Conservation (phyloP, 2,888 invertebrate genomes). For the Cephalotes varians region DNA sequence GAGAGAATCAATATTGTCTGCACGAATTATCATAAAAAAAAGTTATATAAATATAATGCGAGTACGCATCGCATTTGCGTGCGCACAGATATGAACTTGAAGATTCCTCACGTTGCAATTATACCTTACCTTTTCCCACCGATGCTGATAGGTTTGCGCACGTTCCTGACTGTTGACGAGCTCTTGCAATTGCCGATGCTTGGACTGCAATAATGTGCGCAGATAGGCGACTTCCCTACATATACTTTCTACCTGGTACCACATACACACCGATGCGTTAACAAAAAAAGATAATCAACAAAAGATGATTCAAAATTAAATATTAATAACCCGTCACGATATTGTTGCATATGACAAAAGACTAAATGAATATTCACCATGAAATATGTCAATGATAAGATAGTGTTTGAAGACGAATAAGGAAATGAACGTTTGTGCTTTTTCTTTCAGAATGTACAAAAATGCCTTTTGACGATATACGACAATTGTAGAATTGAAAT, state of each 20-base stretch:
- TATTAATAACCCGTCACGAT: constrained; percentile 54
- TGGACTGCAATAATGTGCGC: constrained; percentile 84
- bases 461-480: background rate
- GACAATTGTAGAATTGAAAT: background rate
- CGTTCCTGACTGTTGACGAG: constrained; percentile 83
- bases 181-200: constrained; percentile 84
- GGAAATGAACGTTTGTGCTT: background rate
- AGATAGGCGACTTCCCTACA: constrained; percentile 86
- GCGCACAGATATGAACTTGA: background rate
- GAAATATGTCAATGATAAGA: background rate
- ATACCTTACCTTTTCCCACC: constrained; percentile 83
- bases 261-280: constrained; percentile 86
- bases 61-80: constrained; percentile 2
- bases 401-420: constrained; percentile 5
- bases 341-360: background rate
- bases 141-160: constrained; percentile 78
- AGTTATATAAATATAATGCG: constrained; percentile 3
- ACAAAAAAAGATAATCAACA: constrained; percentile 71
- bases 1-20: background rate
- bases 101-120: constrained; percentile 20
- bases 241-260: constrained; percentile 86
- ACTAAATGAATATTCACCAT: background rate
- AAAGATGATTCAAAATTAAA: constrained; percentile 66
- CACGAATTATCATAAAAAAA: background rate
- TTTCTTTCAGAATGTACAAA: background rate